Conservation (phyloP, 2,888 invertebrate genomes). For the Aethes cnicana region DNA sequence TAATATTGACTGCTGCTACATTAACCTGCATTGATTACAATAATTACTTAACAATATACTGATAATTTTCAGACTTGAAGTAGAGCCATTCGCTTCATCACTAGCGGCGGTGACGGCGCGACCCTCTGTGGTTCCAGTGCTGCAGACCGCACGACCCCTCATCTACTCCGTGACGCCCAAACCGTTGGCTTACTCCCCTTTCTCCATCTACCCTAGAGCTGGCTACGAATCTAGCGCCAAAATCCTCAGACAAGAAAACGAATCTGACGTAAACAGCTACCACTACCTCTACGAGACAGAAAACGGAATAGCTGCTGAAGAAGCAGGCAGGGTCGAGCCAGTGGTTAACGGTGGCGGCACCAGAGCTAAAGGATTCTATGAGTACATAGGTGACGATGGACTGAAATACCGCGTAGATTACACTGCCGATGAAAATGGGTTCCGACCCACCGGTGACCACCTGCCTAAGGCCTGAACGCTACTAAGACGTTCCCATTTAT, state of each 20-base stretch:
- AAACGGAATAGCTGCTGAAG: conserved; percentile 85
- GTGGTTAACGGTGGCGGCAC: conserved; percentile 80
- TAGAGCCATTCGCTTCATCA: conserved; percentile 43
- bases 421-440: conserved; percentile 84
- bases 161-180: conserved; percentile 38
- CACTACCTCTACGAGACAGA: conserved; percentile 84
- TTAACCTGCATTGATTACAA: no score
- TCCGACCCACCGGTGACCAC: conserved; percentile 80
- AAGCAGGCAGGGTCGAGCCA: conserved; percentile 82
- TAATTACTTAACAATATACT: no score
- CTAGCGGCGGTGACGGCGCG: conserved; percentile 48
- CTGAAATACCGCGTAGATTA: conserved; percentile 81
- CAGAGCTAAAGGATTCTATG: conserved; percentile 84
- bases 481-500: conserved; percentile 15
- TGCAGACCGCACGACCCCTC: conserved; percentile 35
- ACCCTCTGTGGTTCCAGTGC: conserved; percentile 41
- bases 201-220: conserved; percentile 40
- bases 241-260: conserved; percentile 79
- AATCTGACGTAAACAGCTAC: conserved; percentile 78
- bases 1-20: no score
- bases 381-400: conserved; percentile 86
- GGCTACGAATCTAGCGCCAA: conserved; percentile 75
- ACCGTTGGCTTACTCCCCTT: conserved; percentile 29
- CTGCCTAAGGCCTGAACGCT: conserved; percentile 50
- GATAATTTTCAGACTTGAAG: conserved; percentile 51